A percentile compares a stretch with the other conserved stretches of the same genome.
phyloP scores from a whole-genome alignment of 1,140 invertebrate species.

The Atta cephalotes region DNA sequence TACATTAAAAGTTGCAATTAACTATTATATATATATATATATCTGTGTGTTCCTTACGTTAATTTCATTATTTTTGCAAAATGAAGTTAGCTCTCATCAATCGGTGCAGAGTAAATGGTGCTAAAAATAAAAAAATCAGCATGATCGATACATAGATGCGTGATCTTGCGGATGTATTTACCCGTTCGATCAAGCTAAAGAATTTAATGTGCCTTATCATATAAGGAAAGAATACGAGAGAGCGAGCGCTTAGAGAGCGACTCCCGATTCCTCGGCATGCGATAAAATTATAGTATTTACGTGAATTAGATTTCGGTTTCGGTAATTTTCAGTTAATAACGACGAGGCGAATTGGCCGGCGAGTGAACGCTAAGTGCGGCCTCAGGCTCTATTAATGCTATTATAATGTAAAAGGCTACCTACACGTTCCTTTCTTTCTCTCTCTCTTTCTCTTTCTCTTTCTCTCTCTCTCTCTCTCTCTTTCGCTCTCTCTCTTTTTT shows the following conservation, averaged over 20 bases:
- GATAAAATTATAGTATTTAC: conserved; percentile 80
- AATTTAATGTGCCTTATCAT: conserved; percentile 44
- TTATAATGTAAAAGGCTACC: conserved; percentile 78
- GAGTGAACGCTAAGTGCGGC: conserved; percentile 75
- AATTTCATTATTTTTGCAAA: conserved; percentile 6
- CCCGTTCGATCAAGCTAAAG: conserved; percentile 24
- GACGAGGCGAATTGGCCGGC: conserved; percentile 68
- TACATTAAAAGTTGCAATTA: not conserved
- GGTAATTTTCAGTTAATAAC: conserved; percentile 83
- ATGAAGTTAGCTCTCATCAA: not conserved
- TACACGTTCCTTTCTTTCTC: conserved; percentile 42
- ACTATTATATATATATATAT: not conserved
- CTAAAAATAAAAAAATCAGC: not conserved
- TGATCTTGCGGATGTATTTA: conserved; percentile 6
- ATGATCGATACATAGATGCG: conserved; percentile 6
- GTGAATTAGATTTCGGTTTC: conserved; percentile 82
- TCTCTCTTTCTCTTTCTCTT: not conserved
- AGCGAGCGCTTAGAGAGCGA: conserved; percentile 39
- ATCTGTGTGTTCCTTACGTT: not conserved
- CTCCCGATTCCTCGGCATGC: conserved; percentile 49
- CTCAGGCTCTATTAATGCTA: conserved; percentile 76
- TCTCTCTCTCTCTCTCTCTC: conserved; percentile 6
- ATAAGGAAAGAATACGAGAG: conserved; percentile 21
- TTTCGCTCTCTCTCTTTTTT: not conserved
- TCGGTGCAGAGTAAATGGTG: not conserved